A percentile compares a stretch with the other conserved stretches of the same genome.
phyloP scores from a whole-genome alignment of 2,888 invertebrate genomes.

The Congeria kusceri region DNA sequence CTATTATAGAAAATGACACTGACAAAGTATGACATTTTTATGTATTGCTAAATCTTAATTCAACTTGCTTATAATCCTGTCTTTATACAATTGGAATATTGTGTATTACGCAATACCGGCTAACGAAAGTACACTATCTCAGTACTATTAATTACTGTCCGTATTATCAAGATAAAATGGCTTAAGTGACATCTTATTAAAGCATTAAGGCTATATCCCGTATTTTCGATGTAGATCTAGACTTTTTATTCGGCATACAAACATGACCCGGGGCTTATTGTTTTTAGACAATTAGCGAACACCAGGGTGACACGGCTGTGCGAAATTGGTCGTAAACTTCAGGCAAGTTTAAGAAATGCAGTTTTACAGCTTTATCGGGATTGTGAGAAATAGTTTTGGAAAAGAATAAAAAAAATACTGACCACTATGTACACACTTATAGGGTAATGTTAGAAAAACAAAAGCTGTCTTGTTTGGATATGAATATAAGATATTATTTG shows the following conservation, averaged over 20 bases:
- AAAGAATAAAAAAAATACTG: constrained; percentile 11
- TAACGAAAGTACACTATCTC: too few relatives aligned
- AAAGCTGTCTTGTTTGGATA: background rate
- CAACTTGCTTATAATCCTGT: too few relatives aligned
- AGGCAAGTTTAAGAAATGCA: background rate
- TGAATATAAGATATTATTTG: background rate
- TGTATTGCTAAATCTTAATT: too few relatives aligned
- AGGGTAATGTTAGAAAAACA: constrained; percentile 4
- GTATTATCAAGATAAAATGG: too few relatives aligned
- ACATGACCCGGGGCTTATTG: constrained; percentile 38
- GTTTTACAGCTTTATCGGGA: constrained; percentile 29
- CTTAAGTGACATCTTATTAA: too few relatives aligned
- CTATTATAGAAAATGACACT: too few relatives aligned
- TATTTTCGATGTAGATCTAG: too few relatives aligned
- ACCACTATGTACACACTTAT: background rate
- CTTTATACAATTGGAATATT: too few relatives aligned
- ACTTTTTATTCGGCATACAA: constrained; percentile 1
- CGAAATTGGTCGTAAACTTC: constrained; percentile 30
- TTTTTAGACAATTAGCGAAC: constrained; percentile 35
- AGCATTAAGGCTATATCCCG: too few relatives aligned
- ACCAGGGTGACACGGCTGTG: constrained; percentile 26
- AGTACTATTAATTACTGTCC: too few relatives aligned
- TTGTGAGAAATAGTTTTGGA: constrained; percentile 24
- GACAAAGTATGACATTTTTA: too few relatives aligned
- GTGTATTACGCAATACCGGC: too few relatives aligned